Base-by-base conservation (phyloP, 2,888 invertebrate genomes). In the Platerodrilus igneus region DNA sequence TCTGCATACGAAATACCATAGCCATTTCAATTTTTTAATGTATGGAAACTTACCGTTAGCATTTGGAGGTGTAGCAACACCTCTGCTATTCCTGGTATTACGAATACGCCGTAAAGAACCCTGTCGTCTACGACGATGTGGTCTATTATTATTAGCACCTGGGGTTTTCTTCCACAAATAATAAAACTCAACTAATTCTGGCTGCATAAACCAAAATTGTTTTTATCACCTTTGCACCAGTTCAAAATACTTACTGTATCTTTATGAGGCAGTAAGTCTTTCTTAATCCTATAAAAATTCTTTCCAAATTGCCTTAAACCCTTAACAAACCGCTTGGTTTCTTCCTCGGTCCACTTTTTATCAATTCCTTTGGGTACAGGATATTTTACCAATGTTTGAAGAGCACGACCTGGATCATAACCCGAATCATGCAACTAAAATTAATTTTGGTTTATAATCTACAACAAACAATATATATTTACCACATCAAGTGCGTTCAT, bases 121-220 rank as follows among this genome's bases (percentile, higher is more conserved):
- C 67, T 88, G 90, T 34, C 92, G 76, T 50, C 93, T 76, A 63
- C 95, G 77, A 51, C 95, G 77, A 64, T 95, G 94, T 15, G 95
- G 95, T 55, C 96, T 80, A 69, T 94, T 94, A 66, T 91, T 93
- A 68, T 92, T 91, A 47, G 97, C 97, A 59, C 93, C 93, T 11
- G 96, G 93, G 21, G 96, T 95, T 74, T 97, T 99, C 75, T 99
- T 99, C 99, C 99, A 99, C 63, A 95, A 77, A 73, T 99, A 99
- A 72, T 99, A 99, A 74, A 92, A 99, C 69, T 96, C 95, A 36
- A 99, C 95, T 62, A 99, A 73, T 67, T 99, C 96, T 37, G 93
- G 86, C 84, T 86, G 51, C 20, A 9, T 14, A 21, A 16, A 29
- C 11, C n/a, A 15, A 22, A 35, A 15, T 9, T 23, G 13, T 29